Evolutionary conservation across 2,888 invertebrate species (phyloP), one percentile per base, ranked within the genome.

Genomic region (Drosophila suboccidentalis): DNA sequence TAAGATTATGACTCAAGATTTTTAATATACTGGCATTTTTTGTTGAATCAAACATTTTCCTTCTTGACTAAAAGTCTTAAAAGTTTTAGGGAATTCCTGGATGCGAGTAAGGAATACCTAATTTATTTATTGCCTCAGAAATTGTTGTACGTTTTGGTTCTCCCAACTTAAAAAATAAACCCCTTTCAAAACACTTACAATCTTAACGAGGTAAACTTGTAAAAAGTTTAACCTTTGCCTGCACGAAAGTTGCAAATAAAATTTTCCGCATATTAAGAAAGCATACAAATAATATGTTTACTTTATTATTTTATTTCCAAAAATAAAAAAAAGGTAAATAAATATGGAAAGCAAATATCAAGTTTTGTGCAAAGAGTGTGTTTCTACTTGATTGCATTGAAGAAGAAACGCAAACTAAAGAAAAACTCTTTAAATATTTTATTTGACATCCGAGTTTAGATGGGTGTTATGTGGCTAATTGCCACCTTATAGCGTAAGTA

Each of bases 401-500:
- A 41, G 49, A 55, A 43, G 32, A 55, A 43, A 43, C 10, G 44
- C 43, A 61, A 44, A 61, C 36, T 39, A 17, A 39, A 34, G 19
- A 44, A 57, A 43, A 57, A 38, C 46, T 57, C 46, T 57, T 57
- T 46, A 64, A 43, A 58, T 59, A 59, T 59, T 46, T 44, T 19
- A 65, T 39, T 64, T 64, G 41, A 44, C 51, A 46, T 59, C 51
- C 51, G 50, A 49, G 38, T 39, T 49, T 32, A 39, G 39, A 29
- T 50, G 29, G 49, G 8, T 13, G 50, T 32, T 26, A 26, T 26
- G 26, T 6, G 26, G 38, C 29, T 78, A 72, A 78, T 75, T 63
- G 73, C 59, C 53, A 75, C 67, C 59, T 59, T 59, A 63, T 59
- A 41, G 50, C 39, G 4, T 53, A 63, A 49, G 47, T 63, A 61